Evolutionary conservation across 2,888 invertebrate species (phyloP).

Genomic region (Clostera curtula): DNA sequence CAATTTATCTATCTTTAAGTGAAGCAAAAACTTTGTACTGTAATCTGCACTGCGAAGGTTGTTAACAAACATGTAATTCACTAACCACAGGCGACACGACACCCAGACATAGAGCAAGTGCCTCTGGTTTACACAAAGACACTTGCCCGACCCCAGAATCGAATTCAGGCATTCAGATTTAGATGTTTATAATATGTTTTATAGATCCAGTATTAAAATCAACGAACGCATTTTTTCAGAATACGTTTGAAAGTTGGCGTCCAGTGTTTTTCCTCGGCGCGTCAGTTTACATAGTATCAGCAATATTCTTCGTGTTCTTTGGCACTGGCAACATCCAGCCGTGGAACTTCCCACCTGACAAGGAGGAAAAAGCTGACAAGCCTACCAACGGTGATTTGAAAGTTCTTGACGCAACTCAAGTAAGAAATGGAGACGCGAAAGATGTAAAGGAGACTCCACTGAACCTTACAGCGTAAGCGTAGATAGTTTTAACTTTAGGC

Average conservation of each 20-base stretch:
- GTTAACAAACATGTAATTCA: too few relatives aligned
- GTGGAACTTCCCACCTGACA: slow-evolving; percentile 75
- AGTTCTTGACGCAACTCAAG: slow-evolving; percentile 29
- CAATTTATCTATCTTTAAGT: too few relatives aligned
- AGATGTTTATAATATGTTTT: too few relatives aligned
- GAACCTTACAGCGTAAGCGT: slow-evolving; percentile 33
- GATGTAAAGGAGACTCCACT: slow-evolving; percentile 52
- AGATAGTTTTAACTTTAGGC: slow-evolving; percentile 7
- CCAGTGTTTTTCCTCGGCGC: slow-evolving; percentile 83
- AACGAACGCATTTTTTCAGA: too few relatives aligned
- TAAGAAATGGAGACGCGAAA: slow-evolving; percentile 36
- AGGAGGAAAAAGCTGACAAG: slow-evolving; percentile 29
- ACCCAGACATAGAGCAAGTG: too few relatives aligned
- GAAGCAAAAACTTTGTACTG: too few relatives aligned
- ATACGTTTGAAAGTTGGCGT: slow-evolving; percentile 83
- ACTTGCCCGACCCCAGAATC: too few relatives aligned
- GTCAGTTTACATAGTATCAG: slow-evolving; percentile 80
- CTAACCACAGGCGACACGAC: too few relatives aligned
- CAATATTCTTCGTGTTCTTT: slow-evolving; percentile 80
- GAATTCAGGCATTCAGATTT: too few relatives aligned
- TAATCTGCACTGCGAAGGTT: too few relatives aligned
- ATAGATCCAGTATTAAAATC: not conserved
- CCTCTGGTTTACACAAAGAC: too few relatives aligned
- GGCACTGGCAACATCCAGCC: slow-evolving; percentile 81
- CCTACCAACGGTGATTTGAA: slow-evolving; percentile 34